Conservation (phyloP, 2,113 vertebrate genomes). For the Camelus bactrianus region DNA sequence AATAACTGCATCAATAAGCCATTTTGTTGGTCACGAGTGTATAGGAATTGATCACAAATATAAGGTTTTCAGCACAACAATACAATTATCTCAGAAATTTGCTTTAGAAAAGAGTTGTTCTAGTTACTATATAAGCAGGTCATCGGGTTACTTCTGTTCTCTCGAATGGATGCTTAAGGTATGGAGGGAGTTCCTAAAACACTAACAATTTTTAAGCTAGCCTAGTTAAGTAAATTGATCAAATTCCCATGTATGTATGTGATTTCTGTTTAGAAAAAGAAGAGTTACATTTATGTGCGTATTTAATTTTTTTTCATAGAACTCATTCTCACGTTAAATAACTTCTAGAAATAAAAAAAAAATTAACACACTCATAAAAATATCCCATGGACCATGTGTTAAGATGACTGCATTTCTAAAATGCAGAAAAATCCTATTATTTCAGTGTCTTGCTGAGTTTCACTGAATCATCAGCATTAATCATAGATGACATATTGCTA, state of each 20-base stretch:
- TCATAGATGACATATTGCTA: slow-evolving; percentile 78
- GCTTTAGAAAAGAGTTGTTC: background rate
- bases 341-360: slow-evolving; percentile 40
- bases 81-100: background rate
- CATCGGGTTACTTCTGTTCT: background rate
- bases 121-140: background rate
- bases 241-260: background rate
- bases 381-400: background rate
- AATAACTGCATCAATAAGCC: background rate
- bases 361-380: slow-evolving; percentile 24
- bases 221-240: background rate
- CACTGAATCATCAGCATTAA: slow-evolving; percentile 76
- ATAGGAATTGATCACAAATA: background rate
- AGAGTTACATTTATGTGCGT: background rate
- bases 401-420: slow-evolving; percentile 68
- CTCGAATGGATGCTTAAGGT: background rate
- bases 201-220: background rate
- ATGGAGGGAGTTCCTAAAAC: background rate
- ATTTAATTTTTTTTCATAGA: slow-evolving; percentile 17
- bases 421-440: slow-evolving; percentile 73
- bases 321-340: slow-evolving; percentile 38
- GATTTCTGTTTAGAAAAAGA: slow-evolving; percentile 40
- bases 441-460: slow-evolving; percentile 72
- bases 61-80: background rate
- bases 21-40: background rate